These are phyloP conservation scores for Calcarius lapponicus DNA, from an alignment of 2,797 vertebrate genomes.

Conservation along the genomic window DNA sequence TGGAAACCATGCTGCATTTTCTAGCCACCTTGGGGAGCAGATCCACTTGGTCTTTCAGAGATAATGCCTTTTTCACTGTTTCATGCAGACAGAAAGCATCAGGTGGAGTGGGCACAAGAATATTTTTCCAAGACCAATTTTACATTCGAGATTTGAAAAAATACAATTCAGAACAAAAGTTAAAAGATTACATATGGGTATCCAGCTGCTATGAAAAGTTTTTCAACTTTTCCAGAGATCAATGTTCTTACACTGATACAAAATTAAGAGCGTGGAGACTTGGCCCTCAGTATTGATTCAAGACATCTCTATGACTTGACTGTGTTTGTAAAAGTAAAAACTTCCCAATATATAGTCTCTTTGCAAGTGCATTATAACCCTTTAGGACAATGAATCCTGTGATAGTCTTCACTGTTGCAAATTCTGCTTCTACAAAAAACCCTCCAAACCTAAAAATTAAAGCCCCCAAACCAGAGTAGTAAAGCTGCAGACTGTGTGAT, in stretches of 20 bases:
- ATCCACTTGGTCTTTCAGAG: neutral
- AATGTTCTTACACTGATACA: neutral
- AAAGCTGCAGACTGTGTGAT: neutral
- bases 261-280: neutral
- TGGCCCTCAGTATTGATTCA: neutral
- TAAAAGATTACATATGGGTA: neutral
- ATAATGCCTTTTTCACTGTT: neutral
- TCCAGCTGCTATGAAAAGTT: neutral
- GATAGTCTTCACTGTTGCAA: neutral
- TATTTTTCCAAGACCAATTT: neutral
- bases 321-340: neutral
- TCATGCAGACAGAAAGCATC: neutral
- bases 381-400: neutral
- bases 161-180: neutral
- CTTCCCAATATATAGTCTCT: neutral
- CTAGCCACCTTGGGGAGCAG: neutral
- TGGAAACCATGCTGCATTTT: neutral
- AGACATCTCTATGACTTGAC: neutral
- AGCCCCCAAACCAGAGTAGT: accelerated
- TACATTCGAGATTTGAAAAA: neutral
- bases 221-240: neutral
- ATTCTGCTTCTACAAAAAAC: neutral
- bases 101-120: neutral
- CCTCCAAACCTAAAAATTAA: neutral
- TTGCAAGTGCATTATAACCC: neutral